These are phyloP conservation scores for Tachysurus fulvidraco DNA, from an alignment of 2,113 vertebrate genomes.

Conservation along the genomic window DNA sequence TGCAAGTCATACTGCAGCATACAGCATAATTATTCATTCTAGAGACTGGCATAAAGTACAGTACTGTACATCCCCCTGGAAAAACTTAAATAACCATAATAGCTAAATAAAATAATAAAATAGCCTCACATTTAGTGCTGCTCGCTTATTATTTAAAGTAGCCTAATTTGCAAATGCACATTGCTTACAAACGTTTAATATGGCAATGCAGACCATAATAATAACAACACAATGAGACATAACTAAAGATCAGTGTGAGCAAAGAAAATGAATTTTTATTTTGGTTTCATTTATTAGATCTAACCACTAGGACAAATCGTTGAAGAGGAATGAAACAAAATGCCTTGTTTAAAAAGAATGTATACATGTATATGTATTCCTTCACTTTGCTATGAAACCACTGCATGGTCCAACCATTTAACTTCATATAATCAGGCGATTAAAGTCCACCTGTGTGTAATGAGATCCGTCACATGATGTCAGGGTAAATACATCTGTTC, in stretches of 20 bases:
- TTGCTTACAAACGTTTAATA: neutral
- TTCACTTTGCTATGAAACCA: too few species aligned
- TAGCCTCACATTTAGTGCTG: neutral
- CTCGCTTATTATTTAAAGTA: neutral
- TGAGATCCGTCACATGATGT: too few species aligned
- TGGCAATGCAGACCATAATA: neutral
- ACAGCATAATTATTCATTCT: constrained; percentile 1
- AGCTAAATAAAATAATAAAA: neutral
- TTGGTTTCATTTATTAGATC: too few species aligned
- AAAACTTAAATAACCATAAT: neutral
- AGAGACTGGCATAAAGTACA: neutral
- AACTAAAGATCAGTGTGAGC: neutral
- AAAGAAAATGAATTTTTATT: neutral
- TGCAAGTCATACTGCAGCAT: neutral
- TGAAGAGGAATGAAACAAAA: too few species aligned
- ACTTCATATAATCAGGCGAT: too few species aligned
- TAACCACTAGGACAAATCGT: too few species aligned
- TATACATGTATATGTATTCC: too few species aligned
- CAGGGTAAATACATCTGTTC: too few species aligned
- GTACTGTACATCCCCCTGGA: too few species aligned
- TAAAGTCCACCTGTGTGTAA: too few species aligned
- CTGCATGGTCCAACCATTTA: too few species aligned
- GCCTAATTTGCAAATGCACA: neutral
- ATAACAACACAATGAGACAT: neutral
- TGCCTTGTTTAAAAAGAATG: too few species aligned